phyloP scores from a whole-genome alignment of 2,113 vertebrate genomes.

The Pomatorhinus ruficollis region DNA sequence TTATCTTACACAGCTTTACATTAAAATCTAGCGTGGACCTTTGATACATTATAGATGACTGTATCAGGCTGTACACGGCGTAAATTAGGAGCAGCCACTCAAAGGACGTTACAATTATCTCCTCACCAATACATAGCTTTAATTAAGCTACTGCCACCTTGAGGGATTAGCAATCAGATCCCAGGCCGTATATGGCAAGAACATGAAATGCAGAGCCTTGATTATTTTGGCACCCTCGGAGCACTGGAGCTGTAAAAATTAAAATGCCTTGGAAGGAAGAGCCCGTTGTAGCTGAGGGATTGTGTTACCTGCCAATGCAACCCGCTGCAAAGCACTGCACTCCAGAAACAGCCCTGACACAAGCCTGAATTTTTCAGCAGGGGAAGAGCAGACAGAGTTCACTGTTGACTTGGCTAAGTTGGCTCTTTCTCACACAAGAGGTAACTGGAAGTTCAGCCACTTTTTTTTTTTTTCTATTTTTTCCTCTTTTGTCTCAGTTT shows the following conservation, averaged over 20 bases:
- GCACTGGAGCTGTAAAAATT: conserved; percentile 23
- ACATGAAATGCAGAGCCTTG: conserved; percentile 47
- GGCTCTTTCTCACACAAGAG: neutral
- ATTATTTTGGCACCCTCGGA: conserved; percentile 37
- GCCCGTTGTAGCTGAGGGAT: neutral
- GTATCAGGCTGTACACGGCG: neutral
- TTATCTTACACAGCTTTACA: conserved; percentile 3
- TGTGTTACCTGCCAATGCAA: conserved; percentile 25
- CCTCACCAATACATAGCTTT: conserved; percentile 11
- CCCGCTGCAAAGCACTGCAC: neutral
- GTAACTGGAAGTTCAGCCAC: neutral
- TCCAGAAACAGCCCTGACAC: neutral
- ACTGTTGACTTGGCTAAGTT: conserved; percentile 11
- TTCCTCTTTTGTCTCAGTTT: neutral
- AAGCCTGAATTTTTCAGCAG: neutral
- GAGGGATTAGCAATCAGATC: conserved; percentile 51
- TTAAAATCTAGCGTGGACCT: conserved; percentile 20
- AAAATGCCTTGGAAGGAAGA: conserved; percentile 42
- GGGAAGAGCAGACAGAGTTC: neutral
- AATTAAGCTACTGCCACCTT: conserved; percentile 64
- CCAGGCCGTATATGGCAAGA: neutral
- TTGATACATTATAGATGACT: conserved; percentile 56
- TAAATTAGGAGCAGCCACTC: conserved; percentile 39
- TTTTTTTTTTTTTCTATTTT: neutral
- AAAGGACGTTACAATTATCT: conserved; percentile 53